phyloP scores from a whole-genome alignment of 2,888 invertebrate genomes.

The Drosophila suboccidentalis region DNA sequence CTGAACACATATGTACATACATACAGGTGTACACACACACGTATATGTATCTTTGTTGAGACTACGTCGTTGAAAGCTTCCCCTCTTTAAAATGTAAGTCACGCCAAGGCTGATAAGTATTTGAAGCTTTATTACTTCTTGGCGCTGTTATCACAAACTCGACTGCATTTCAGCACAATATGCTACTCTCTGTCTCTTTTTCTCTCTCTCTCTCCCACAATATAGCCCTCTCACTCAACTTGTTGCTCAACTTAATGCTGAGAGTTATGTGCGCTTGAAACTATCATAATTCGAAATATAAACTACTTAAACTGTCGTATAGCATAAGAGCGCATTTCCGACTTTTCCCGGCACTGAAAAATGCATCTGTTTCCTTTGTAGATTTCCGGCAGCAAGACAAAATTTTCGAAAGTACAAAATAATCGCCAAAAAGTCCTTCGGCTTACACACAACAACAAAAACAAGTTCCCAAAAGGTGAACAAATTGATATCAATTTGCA shows the following conservation, averaged over 20 bases:
- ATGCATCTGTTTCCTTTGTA: constrained; percentile 42
- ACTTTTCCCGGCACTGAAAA: constrained; percentile 35
- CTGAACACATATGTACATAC: constrained; percentile 5
- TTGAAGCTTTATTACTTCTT: constrained; percentile 71
- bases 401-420: constrained; percentile 7
- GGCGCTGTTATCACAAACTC: constrained; percentile 62
- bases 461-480: neutral
- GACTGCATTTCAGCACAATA: constrained; percentile 59
- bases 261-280: constrained; percentile 51
- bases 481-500: constrained; percentile 29
- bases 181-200: constrained; percentile 17
- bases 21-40: constrained; percentile 11
- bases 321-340: constrained; percentile 31
- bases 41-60: constrained; percentile 17
- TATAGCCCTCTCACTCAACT: constrained; percentile 28
- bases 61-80: constrained; percentile 55
- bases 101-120: constrained; percentile 72
- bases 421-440: neutral
- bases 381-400: constrained; percentile 17
- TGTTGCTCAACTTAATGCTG: constrained; percentile 57
- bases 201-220: neutral
- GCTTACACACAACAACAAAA: neutral
- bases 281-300: constrained; percentile 71
- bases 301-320: constrained; percentile 76
- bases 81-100: constrained; percentile 76